Conservation (phyloP, 1,140 invertebrate genomes). For the Rhyacophila brunnea region DNA sequence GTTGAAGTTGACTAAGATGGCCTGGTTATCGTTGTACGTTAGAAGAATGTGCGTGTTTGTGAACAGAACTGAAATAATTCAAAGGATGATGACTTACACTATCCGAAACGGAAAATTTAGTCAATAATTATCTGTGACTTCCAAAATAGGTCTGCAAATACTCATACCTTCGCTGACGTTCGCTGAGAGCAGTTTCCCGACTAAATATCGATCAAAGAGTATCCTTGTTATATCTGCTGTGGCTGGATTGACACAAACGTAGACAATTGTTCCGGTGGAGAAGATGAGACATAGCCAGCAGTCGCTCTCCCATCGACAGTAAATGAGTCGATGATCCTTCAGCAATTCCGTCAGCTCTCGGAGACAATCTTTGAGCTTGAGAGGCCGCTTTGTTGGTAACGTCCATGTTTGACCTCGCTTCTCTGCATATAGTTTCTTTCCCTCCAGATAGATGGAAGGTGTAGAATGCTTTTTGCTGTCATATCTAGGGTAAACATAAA, state of each 20-base stretch:
- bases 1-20: constrained; percentile 32
- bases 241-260: constrained; percentile 18
- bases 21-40: constrained; percentile 32
- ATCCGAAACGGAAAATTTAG: not conserved
- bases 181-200: constrained; percentile 28
- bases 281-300: constrained; percentile 23
- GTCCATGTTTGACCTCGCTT: constrained; percentile 22
- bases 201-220: constrained; percentile 31
- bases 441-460: constrained; percentile 22
- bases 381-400: not conserved
- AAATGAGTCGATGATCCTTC: constrained; percentile 12
- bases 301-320: constrained; percentile 20
- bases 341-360: constrained; percentile 26
- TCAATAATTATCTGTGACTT: not conserved
- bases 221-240: constrained; percentile 23
- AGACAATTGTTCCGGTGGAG: constrained; percentile 20
- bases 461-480: constrained; percentile 27
- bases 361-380: constrained; percentile 10
- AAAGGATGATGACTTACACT: not conserved
- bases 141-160: not conserved
- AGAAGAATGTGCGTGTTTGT: constrained; percentile 30
- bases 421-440: constrained; percentile 24
- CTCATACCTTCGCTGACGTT: constrained; percentile 30
- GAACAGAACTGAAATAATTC: constrained; percentile 22
- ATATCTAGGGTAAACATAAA: constrained; percentile 26